Conservation (phyloP, 2,888 invertebrate genomes). For the Antheraea assamensis region DNA sequence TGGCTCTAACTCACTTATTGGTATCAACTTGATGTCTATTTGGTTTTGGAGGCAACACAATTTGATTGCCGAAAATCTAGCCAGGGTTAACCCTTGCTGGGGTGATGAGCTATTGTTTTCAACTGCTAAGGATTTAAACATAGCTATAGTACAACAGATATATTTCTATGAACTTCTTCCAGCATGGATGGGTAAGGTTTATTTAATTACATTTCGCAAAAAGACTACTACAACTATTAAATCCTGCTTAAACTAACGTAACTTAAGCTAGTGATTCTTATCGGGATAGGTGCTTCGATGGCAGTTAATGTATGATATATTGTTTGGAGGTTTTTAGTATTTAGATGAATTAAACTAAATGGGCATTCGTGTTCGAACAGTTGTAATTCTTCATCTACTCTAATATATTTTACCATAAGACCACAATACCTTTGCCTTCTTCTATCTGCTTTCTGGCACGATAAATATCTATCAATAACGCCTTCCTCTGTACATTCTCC, state of each 20-base stretch:
- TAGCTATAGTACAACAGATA: constrained; percentile 47
- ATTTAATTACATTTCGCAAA: not conserved
- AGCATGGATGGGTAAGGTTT: constrained; percentile 46
- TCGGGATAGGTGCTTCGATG: too few relatives aligned
- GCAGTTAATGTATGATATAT: too few relatives aligned
- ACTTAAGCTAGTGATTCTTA: too few relatives aligned
- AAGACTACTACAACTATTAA: too few relatives aligned
- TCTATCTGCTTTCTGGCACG: too few relatives aligned
- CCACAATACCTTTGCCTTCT: too few relatives aligned
- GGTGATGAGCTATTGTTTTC: constrained; percentile 48
- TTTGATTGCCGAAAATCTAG: constrained; percentile 42
- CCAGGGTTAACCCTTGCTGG: constrained; percentile 54
- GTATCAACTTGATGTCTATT: constrained; percentile 45
- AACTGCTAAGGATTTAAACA: constrained; percentile 53
- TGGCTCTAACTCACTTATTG: constrained; percentile 41
- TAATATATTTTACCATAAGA: too few relatives aligned
- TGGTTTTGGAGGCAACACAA: constrained; percentile 59
- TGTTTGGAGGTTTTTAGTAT: not conserved
- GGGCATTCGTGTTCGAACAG: too few relatives aligned
- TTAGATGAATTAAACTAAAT: not conserved
- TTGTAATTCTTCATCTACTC: not conserved
- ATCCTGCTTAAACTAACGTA: too few relatives aligned
- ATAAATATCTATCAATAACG: too few relatives aligned
- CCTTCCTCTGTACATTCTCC: too few relatives aligned
- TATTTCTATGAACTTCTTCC: constrained; percentile 52